A percentile compares a stretch with the other conserved stretches of the same genome.
Conservation (phyloP, 2,888 invertebrate genomes). For the Mellilla xanthometata region DNA sequence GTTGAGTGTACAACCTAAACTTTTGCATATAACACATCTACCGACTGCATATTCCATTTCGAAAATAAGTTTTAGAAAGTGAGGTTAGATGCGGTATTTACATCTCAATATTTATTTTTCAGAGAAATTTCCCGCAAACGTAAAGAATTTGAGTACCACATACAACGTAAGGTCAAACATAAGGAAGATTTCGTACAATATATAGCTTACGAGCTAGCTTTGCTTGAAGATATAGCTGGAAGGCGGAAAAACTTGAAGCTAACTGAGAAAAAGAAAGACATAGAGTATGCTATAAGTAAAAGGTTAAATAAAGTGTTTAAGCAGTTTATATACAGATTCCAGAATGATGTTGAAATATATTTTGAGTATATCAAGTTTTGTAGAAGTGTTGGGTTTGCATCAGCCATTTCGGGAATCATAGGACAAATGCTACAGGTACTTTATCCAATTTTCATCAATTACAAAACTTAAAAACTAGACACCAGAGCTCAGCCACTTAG, state of each 20-base stretch:
- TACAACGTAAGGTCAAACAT: slow-evolving; percentile 85
- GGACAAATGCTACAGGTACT: slow-evolving; percentile 84
- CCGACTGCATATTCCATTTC: too few species aligned
- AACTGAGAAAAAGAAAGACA: slow-evolving; percentile 84
- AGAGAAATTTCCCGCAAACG: slow-evolving; percentile 87
- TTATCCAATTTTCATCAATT: too few species aligned
- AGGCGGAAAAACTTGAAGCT: slow-evolving; percentile 83
- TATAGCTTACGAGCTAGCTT: slow-evolving; percentile 86
- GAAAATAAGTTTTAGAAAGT: not conserved
- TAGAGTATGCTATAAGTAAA: slow-evolving; percentile 86
- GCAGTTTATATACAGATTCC: slow-evolving; percentile 86
- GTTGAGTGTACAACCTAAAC: too few species aligned
- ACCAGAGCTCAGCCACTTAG: too few species aligned
- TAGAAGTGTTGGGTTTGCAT: slow-evolving; percentile 83
- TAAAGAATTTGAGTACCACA: slow-evolving; percentile 88
- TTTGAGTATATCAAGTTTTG: slow-evolving; percentile 91
- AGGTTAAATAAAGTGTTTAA: slow-evolving; percentile 89
- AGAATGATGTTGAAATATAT: slow-evolving; percentile 89
- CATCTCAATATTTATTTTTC: slow-evolving; percentile 10
- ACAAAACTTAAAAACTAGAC: too few species aligned
- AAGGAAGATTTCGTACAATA: slow-evolving; percentile 88
- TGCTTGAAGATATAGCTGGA: slow-evolving; percentile 85
- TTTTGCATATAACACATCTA: too few species aligned
- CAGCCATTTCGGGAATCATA: slow-evolving; percentile 80
- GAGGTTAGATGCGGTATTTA: slow-evolving; percentile 2